Evolutionary conservation across 2,113 vertebrate species (phyloP).

Genomic region (Campylomormyrus tamandua): DNA sequence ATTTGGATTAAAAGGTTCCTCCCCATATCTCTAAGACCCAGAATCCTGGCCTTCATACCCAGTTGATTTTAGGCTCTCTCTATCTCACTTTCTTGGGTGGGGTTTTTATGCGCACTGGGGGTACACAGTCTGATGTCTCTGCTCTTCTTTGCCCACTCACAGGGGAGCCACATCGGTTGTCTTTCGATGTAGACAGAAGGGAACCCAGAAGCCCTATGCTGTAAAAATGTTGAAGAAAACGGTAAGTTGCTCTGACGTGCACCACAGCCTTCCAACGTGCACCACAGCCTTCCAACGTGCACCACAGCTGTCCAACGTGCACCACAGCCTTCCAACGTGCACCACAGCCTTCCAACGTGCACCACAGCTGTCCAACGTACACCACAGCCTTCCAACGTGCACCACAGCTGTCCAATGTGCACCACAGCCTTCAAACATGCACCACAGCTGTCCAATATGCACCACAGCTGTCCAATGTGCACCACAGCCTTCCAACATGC

Average conservation of each 20-base stretch:
- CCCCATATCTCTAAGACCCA: neutral
- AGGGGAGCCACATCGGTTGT: conserved; percentile 83
- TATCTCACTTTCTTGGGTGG: neutral
- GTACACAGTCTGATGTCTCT: neutral
- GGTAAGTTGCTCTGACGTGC: conserved; percentile 57
- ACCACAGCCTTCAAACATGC: too few relatives aligned
- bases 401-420: too few relatives aligned
- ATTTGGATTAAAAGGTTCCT: neutral
- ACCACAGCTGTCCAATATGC: rapidly evolving
- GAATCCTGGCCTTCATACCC: neutral
- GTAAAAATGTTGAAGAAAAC: conserved; percentile 86
- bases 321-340: too few relatives aligned
- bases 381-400: too few relatives aligned
- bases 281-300: neutral
- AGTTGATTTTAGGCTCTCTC: neutral
- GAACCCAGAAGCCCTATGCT: conserved; percentile 77
- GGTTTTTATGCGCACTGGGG: neutral
- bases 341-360: too few relatives aligned
- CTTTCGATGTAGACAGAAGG: conserved; percentile 79
- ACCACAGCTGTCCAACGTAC: too few relatives aligned
- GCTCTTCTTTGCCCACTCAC: conserved; percentile 14
- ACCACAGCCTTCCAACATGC: too few relatives aligned
- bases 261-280: neutral
- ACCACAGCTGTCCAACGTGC: too few relatives aligned
- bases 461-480: neutral